Evolutionary conservation across 2,113 vertebrate genomes (phyloP), one percentile per base, ranked within the genome.

Genomic region (Petrocephalus microphthalmus): DNA sequence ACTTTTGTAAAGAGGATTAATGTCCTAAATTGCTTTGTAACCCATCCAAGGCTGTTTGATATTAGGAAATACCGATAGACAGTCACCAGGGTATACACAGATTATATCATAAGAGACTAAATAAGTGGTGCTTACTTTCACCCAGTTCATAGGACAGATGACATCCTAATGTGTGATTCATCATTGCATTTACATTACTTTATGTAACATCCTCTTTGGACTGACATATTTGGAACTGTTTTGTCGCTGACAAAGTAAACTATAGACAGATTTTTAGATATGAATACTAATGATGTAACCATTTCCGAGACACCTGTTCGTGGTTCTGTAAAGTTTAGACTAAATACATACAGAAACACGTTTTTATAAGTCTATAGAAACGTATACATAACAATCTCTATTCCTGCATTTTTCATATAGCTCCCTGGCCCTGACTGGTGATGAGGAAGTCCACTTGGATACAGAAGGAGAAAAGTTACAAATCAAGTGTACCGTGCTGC

Each of bases 401-500:
- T 91, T 74, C 87, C 83, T 87, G 74, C 95, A 93, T 95, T 92
- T 90, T 90, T 71, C 94, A 95, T 96, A 94, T 96, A 97, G 96
- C 95, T 96, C 94, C 95, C 95, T 93, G 92, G 93, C 92, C 91
- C 87, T 94, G 93, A 92, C 94, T 95, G 95, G 94, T 94, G 95
- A 94, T 94, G 95, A 89, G 51, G 74, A 89, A 54, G 52, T 87
- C 89, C 90, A 95, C 93, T 95, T 86, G 85, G 88, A 82, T 57
- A 85, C 74, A 15, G 82, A 94, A 94, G 94, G 95, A 93, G 95
- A 96, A 95, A 95, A 94, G 94, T 95, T 95, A 93, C 94, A 95
- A 93, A 95, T 94, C 93, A 92, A 88, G 95, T 95, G 94, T 91
- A 96, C 96, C 91, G 91, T 95, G 89, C 94, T 97, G 96, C 95